Percentiles rank a stretch among this genome's conserved stretches.
These are phyloP conservation scores for Falco naumanni DNA, from an alignment of 2,797 vertebrate species.

Conservation along the genomic window DNA sequence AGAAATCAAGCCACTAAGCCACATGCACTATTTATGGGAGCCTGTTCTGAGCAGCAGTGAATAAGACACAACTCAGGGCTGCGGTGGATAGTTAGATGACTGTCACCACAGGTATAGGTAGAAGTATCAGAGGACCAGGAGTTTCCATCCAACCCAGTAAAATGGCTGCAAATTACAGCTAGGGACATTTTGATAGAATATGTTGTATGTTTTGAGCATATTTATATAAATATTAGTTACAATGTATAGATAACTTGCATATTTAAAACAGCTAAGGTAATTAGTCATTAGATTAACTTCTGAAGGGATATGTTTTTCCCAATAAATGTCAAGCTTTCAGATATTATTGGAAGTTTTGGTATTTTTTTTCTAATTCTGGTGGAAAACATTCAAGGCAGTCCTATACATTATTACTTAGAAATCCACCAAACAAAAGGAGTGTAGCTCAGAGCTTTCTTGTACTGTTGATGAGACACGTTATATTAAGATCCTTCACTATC, in stretches of 20 bases:
- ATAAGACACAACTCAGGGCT: background rate
- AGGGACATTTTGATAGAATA: background rate
- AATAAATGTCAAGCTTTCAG: background rate
- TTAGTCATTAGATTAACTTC: background rate
- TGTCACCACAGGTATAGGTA: rapidly evolving
- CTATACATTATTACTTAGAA: background rate
- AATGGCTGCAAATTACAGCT: background rate
- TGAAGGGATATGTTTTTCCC: background rate
- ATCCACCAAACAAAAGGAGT: background rate
- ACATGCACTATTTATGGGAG: background rate
- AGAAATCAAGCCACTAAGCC: background rate
- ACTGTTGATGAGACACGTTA: background rate
- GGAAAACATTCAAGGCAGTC: background rate
- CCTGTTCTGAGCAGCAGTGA: background rate
- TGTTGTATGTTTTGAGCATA: background rate
- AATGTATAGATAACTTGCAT: background rate
- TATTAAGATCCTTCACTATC: background rate
- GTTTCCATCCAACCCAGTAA: background rate
- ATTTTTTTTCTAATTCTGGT: background rate
- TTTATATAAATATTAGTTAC: background rate
- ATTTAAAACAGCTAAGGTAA: background rate
- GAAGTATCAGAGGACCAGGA: background rate
- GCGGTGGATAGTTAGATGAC: background rate
- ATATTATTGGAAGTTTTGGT: background rate
- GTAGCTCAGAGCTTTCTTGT: background rate